A percentile compares a stretch with the other conserved stretches of the same genome.
phyloP scores from a whole-genome alignment of 2,113 vertebrate species.

The Scytalopus superciliaris region DNA sequence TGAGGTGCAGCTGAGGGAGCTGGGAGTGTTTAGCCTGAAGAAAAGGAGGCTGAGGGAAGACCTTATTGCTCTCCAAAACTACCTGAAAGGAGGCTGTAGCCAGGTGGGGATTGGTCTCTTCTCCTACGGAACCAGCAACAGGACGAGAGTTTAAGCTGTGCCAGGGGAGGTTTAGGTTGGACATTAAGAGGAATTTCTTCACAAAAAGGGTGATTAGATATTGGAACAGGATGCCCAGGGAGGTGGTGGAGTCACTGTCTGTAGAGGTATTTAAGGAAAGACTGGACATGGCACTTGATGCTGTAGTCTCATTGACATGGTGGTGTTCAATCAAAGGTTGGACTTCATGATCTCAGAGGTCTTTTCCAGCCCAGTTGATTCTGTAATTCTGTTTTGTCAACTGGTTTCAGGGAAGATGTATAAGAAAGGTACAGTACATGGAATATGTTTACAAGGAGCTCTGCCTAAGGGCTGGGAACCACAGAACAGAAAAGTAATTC shows the following conservation, averaged over 20 bases:
- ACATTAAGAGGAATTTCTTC: not conserved
- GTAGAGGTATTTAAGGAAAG: not conserved
- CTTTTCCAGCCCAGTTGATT: not conserved
- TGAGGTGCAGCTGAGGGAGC: not conserved
- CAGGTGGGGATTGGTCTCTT: not conserved
- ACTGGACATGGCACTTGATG: fast-evolving
- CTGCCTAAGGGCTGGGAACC: not conserved
- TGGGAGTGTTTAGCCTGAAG: not conserved
- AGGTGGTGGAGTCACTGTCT: not conserved
- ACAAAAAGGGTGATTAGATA: not conserved
- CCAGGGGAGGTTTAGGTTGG: not conserved
- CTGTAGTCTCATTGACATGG: not conserved
- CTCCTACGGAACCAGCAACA: not conserved
- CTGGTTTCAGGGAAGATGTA: not conserved
- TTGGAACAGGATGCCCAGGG: not conserved
- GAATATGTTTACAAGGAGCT: not conserved
- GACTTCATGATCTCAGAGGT: not conserved
- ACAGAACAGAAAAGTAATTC: not conserved
- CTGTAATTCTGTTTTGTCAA: not conserved
- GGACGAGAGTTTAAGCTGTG: not conserved
- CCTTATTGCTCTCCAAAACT: not conserved
- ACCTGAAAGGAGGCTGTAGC: not conserved
- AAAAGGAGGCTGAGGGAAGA: not conserved
- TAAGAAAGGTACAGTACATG: not conserved
- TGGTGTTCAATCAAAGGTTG: not conserved